A percentile compares a stretch with the other conserved stretches of the same genome.
Conservation (phyloP, 2,797 vertebrate species). For the Oryzias sinensis region DNA sequence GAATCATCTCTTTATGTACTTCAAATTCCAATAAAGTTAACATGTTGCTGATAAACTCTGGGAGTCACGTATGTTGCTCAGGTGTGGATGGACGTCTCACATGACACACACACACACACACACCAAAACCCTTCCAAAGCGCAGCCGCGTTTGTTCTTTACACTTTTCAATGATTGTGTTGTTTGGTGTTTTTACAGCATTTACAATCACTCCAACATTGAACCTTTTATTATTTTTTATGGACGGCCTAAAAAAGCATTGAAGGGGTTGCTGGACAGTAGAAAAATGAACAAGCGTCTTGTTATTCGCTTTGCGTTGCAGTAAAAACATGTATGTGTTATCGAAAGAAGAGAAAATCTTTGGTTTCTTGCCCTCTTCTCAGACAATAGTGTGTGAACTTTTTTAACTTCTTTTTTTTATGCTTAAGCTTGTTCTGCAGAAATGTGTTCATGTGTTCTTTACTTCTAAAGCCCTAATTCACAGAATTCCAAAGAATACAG, state of each 20-base stretch:
- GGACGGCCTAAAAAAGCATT: slow-evolving; percentile 39
- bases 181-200: slow-evolving; percentile 25
- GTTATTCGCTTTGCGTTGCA: slow-evolving; percentile 62
- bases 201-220: slow-evolving; percentile 37
- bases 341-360: slow-evolving; percentile 49
- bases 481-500: slow-evolving; percentile 26
- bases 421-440: slow-evolving; percentile 47
- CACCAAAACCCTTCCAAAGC: too few relatives aligned
- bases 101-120: not conserved
- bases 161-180: slow-evolving; percentile 13
- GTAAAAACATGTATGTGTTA: slow-evolving; percentile 54
- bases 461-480: slow-evolving; percentile 53
- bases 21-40: slow-evolving; percentile 79
- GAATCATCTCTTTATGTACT: slow-evolving; percentile 79
- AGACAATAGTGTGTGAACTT: slow-evolving; percentile 8
- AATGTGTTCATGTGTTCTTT: slow-evolving; percentile 60
- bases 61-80: slow-evolving; percentile 24
- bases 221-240: slow-evolving; percentile 53
- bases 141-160: slow-evolving; percentile 12
- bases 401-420: slow-evolving; percentile 35
- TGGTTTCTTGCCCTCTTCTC: slow-evolving; percentile 34
- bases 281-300: slow-evolving; percentile 60
- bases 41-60: slow-evolving; percentile 73
- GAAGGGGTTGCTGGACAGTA: slow-evolving; percentile 46
- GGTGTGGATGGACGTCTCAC: not conserved